Percentiles rank a stretch among this genome's conserved stretches.
phyloP scores from a whole-genome alignment of 2,113 vertebrate genomes.

The Phyllostomus discolor region DNA sequence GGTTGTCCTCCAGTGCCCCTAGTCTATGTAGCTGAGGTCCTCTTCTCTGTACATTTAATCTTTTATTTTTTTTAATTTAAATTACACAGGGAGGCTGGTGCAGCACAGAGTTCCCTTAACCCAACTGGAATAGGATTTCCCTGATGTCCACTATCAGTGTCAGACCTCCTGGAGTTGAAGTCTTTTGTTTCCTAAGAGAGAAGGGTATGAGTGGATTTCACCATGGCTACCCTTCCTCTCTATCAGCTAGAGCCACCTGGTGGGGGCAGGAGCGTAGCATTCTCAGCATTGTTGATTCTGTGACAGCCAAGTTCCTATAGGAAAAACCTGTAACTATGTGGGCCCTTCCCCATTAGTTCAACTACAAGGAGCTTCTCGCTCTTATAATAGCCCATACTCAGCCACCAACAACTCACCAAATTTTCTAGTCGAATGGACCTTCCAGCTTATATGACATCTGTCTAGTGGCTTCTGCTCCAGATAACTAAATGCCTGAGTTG shows the following conservation, averaged over 20 bases:
- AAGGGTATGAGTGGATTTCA: neutral
- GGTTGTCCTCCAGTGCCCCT: neutral
- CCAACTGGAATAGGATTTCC: neutral
- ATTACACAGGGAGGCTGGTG: neutral
- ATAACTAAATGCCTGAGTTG: neutral
- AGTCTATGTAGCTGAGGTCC: neutral
- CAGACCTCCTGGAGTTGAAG: neutral
- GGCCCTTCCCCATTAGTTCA: neutral
- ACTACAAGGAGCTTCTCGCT: neutral
- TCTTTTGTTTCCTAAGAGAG: neutral
- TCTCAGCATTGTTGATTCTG: neutral
- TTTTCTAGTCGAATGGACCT: conserved; percentile 10
- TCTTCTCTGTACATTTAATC: neutral
- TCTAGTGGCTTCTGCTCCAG: neutral
- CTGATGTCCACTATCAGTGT: neutral
- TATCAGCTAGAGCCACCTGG: neutral
- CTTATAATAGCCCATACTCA: neutral
- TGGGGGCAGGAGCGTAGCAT: neutral
- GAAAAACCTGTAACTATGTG: neutral
- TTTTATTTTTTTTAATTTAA: neutral
- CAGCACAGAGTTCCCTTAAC: neutral
- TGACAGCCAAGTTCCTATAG: neutral
- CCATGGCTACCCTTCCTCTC: neutral
- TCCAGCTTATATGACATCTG: neutral
- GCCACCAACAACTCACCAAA: neutral